Evolutionary conservation across 2,888 invertebrate genomes (phyloP), one percentile per base, ranked within the genome.

Genomic region (Diarsia rubi): DNA sequence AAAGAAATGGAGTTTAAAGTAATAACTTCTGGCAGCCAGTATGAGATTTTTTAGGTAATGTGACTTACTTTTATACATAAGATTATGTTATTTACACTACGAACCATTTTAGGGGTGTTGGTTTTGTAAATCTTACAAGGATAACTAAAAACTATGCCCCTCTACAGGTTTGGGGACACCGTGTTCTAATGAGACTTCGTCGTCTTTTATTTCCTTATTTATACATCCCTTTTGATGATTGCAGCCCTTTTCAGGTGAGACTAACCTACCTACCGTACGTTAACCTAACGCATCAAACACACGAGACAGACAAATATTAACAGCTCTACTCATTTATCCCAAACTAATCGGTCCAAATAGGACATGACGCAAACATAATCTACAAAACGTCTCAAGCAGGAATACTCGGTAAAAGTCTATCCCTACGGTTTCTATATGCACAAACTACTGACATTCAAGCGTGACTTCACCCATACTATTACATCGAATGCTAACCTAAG

Each of bases 161-260:
- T 72, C 45, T 57, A 27, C 57, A 64, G 42, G 65, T 49, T 24
- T 42, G 42, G 69, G 66, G 47, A 47, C n/a, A 21, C 57, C 21
- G 14, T 8, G 1, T 45, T 54, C 14, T 37, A 62, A 37, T 63
- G 9, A 45, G 31, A 69, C 16, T 5, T 31, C 16, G 31, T 37
- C 19, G 24, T 31, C 37, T 11, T 21, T 19, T 37, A 37, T 24
- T 42, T 54, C 9, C 27, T 45, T 57, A 69, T 45, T 66, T n/a
- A n/a, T n/a, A 66, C 16, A 68, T 31, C 2, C 16, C 9, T 44
- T 24, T 37, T 37, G 37, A 5, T 37, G 37, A 37, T 37, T 6
- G 8, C 37, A 5, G 6, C 37, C 37, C 37, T 37, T 37, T 37
- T 5, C 37, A 37, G 37, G 37, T 6, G 6, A 37, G 37, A 37